A percentile compares a stretch with the other conserved stretches of the same genome.
These are phyloP conservation scores for Asteroscopus sphinx DNA, from an alignment of 2,888 invertebrate species.

Conservation along the genomic window DNA sequence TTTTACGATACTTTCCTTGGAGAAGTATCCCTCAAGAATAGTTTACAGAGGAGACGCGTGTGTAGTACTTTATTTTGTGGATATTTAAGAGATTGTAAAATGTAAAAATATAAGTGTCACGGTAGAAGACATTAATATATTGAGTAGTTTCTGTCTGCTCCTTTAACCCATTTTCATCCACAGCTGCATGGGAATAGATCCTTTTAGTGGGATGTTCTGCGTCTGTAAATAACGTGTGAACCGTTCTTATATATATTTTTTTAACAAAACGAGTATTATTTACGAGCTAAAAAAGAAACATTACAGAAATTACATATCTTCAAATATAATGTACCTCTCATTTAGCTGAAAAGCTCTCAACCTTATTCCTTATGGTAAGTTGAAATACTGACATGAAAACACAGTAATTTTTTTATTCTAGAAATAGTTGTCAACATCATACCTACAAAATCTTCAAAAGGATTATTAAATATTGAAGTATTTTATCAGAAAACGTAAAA, in stretches of 20 bases:
- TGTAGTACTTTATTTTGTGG: too few species aligned
- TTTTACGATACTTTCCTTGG: background rate
- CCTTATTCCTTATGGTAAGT: slow-evolving; percentile 29
- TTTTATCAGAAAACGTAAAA: too few species aligned
- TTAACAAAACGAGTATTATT: too few species aligned
- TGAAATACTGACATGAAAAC: slow-evolving; percentile 13
- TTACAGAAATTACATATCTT: slow-evolving; percentile 1
- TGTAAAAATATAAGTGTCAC: background rate
- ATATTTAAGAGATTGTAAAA: slow-evolving; percentile 2
- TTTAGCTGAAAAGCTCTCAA: slow-evolving; percentile 25
- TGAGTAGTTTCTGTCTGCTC: too few species aligned
- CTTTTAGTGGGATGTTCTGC: too few species aligned
- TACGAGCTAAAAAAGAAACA: too few species aligned
- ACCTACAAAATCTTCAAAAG: background rate
- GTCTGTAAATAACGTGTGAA: too few species aligned
- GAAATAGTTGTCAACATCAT: slow-evolving; percentile 1
- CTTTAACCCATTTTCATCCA: too few species aligned
- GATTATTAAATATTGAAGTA: background rate
- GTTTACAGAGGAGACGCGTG: slow-evolving; percentile 10
- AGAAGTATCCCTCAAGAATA: background rate
- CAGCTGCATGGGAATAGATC: too few species aligned
- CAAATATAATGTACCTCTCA: slow-evolving; percentile 14
- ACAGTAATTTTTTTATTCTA: slow-evolving; percentile 23
- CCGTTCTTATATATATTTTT: background rate
- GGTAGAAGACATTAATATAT: too few species aligned